A percentile compares a stretch with the other conserved stretches of the same genome.
These are phyloP conservation scores for Aphodius sticticus DNA, from an alignment of 2,888 invertebrate species.

Conservation along the genomic window DNA sequence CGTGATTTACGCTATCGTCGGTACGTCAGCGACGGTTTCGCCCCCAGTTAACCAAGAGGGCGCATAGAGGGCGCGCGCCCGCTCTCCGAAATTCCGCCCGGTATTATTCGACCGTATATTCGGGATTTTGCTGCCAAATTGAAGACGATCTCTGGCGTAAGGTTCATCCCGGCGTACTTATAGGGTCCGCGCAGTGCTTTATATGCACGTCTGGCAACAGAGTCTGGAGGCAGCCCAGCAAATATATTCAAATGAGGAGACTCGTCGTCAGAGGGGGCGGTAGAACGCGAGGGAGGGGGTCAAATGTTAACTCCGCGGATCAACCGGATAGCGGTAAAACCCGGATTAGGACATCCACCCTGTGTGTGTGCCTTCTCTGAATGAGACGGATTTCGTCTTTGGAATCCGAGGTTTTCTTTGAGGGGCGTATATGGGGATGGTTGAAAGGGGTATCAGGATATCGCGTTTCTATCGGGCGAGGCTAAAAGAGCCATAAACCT, in stretches of 20 bases:
- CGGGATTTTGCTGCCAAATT: constrained; percentile 61
- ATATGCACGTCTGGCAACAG: constrained; percentile 57
- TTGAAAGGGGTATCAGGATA: background rate
- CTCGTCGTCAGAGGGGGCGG: constrained; percentile 34
- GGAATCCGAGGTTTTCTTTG: constrained; percentile 19
- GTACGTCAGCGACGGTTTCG: constrained; percentile 27
- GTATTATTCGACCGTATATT: constrained; percentile 49
- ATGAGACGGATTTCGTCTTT: constrained; percentile 51
- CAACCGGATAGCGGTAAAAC: constrained; percentile 50
- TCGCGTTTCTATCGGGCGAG: background rate
- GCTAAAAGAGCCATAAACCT: constrained; percentile 14
- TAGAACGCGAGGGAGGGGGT: constrained; percentile 47
- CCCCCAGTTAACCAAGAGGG: constrained; percentile 39
- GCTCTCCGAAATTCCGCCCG: constrained; percentile 32
- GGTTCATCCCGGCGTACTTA: constrained; percentile 58
- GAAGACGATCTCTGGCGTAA: constrained; percentile 60
- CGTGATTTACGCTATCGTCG: constrained; percentile 23
- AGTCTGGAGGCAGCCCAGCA: constrained; percentile 50
- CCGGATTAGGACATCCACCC: constrained; percentile 53
- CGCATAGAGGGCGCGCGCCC: constrained; percentile 38
- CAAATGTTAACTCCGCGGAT: constrained; percentile 59
- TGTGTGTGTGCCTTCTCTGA: constrained; percentile 46
- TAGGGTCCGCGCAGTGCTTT: constrained; percentile 56
- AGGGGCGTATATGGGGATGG: background rate
- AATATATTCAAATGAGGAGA: constrained; percentile 52